Conservation (phyloP, 2,888 invertebrate genomes). For the Drosophila austrosaltans region DNA sequence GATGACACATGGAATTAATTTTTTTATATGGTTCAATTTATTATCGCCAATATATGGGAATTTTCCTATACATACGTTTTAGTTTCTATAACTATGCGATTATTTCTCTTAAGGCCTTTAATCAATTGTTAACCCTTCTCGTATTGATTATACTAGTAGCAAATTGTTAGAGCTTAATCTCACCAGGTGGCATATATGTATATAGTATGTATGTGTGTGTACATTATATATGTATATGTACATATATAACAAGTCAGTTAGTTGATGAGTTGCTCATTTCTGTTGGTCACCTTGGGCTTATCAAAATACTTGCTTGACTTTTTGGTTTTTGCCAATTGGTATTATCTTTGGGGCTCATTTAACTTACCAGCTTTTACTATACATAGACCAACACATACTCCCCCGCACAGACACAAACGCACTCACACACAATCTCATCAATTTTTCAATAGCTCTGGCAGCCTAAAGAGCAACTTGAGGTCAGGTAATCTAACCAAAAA, state of each 20-base stretch:
- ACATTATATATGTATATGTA: not conserved
- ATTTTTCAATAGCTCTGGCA: conserved; percentile 61
- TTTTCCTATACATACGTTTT: too few relatives aligned
- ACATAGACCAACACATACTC: not conserved
- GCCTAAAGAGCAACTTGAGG: conserved; percentile 48
- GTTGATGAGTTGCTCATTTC: not conserved
- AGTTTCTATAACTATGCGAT: too few relatives aligned
- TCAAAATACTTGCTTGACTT: conserved; percentile 3
- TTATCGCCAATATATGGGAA: too few relatives aligned
- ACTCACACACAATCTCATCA: conserved; percentile 48
- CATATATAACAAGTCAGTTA: not conserved
- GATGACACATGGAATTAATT: too few relatives aligned
- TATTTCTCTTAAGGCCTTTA: too few relatives aligned
- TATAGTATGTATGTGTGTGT: too few relatives aligned
- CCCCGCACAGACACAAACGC: not conserved
- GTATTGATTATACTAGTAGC: too few relatives aligned
- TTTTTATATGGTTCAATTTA: too few relatives aligned
- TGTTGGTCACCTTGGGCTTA: conserved; percentile 6
- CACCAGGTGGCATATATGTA: too few relatives aligned
- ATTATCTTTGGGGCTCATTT: conserved; percentile 7
- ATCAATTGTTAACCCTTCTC: too few relatives aligned
- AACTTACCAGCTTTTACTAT: not conserved
- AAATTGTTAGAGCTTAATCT: too few relatives aligned
- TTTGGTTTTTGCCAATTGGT: conserved; percentile 5
- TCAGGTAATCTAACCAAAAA: conserved; percentile 40